A percentile compares a stretch with the other conserved stretches of the same genome.
Conservation (phyloP, 2,888 invertebrate genomes). For the Hesperia comma region DNA sequence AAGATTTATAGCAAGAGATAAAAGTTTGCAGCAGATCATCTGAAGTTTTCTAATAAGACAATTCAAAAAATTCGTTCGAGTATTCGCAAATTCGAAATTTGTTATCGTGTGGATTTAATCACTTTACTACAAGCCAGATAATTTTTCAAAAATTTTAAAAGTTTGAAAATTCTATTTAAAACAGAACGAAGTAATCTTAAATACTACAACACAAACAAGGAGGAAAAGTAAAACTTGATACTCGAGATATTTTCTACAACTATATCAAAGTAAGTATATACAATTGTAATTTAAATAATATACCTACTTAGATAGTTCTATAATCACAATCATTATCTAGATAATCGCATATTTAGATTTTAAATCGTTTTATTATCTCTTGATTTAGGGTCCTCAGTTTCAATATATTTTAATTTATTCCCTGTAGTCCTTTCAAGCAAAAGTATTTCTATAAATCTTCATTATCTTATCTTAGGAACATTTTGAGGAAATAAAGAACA, state of each 20-base stretch:
- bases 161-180: not conserved
- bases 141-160: not conserved
- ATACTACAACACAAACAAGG: constrained; percentile 21
- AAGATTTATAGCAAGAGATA: not conserved
- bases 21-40: too few species aligned
- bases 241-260: not conserved
- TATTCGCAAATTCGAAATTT: not conserved
- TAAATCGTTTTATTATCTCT: not conserved
- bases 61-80: not conserved
- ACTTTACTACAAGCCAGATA: not conserved
- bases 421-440: constrained; percentile 4
- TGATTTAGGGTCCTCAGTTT: constrained; percentile 6
- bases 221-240: constrained; percentile 38
- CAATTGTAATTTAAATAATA: constrained; percentile 48
- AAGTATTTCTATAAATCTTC: not conserved
- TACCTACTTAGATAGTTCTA: constrained; percentile 55
- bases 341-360: not conserved
- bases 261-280: constrained; percentile 1
- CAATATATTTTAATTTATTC: not conserved
- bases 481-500: constrained; percentile 22
- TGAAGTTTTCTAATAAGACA: too few species aligned
- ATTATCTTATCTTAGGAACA: constrained; percentile 20
- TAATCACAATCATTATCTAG: constrained; percentile 61
- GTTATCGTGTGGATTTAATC: not conserved
- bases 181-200: constrained; percentile 19